Percentiles rank a stretch among this genome's conserved stretches.
phyloP scores from a whole-genome alignment of 2,113 vertebrate genomes.

The Zosterops japonicus region DNA sequence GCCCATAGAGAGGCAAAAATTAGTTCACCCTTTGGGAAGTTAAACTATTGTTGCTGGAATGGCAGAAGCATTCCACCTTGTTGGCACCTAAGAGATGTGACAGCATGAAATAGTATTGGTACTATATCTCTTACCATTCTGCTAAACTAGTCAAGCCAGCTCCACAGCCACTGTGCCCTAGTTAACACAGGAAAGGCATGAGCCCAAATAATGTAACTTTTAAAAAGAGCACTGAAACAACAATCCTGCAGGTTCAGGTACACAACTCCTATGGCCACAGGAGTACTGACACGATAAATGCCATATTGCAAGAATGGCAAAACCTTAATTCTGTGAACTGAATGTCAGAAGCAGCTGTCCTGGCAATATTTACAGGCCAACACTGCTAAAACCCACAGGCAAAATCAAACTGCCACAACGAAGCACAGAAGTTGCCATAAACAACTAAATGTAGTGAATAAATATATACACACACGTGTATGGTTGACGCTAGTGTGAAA shows the following conservation, averaged over 20 bases:
- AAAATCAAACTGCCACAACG: background rate
- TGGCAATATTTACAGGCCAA: background rate
- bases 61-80: background rate
- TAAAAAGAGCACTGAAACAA: background rate
- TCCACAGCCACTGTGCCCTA: background rate
- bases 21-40: background rate
- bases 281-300: background rate
- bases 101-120: background rate
- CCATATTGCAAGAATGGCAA: background rate
- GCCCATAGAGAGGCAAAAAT: background rate
- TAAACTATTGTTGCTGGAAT: background rate
- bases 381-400: background rate
- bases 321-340: background rate
- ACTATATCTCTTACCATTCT: background rate
- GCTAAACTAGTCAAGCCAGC: background rate
- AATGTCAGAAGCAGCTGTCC: background rate
- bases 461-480: background rate
- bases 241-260: background rate
- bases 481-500: background rate
- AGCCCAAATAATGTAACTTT: background rate
- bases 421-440: background rate
- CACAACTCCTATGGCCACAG: background rate
- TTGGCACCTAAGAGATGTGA: background rate
- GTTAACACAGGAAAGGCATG: background rate
- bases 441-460: background rate